These are phyloP conservation scores for Rhinoraja longicauda DNA, from an alignment of 2,797 vertebrate species.

Conservation along the genomic window DNA sequence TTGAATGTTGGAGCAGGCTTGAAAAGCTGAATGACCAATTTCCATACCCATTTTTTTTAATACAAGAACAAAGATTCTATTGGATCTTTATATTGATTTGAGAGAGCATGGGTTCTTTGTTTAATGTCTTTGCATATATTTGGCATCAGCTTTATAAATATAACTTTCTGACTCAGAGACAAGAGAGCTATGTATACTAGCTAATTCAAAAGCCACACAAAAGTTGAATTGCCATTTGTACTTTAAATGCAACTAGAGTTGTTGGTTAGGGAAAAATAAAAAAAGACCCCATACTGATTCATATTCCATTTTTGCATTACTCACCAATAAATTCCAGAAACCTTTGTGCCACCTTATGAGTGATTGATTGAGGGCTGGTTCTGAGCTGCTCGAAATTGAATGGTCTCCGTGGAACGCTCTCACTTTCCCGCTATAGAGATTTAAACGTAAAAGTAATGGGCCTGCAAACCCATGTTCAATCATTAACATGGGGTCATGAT, in stretches of 20 bases:
- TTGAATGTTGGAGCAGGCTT: too few relatives aligned
- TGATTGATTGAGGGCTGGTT: slow-evolving; percentile 40
- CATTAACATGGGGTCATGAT: not conserved
- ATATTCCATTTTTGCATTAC: not conserved
- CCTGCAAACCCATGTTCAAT: slow-evolving; percentile 33
- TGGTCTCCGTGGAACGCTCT: slow-evolving; percentile 38
- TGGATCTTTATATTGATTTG: not conserved
- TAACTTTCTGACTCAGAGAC: not conserved
- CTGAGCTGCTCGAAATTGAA: slow-evolving; percentile 20
- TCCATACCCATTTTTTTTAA: too few relatives aligned
- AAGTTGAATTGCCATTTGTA: not conserved
- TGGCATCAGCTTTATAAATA: too few relatives aligned
- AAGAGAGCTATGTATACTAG: not conserved
- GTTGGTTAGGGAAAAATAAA: not conserved
- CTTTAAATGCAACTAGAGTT: not conserved
- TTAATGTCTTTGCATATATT: not conserved
- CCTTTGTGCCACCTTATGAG: slow-evolving; percentile 43
- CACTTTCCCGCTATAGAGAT: slow-evolving; percentile 37
- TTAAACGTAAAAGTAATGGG: slow-evolving; percentile 40
- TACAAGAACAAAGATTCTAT: not conserved
- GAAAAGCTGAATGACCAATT: too few relatives aligned
- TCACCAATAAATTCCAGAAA: slow-evolving; percentile 42
- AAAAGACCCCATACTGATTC: not conserved
- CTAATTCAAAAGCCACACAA: not conserved
- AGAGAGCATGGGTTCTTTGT: not conserved